These are phyloP conservation scores for Metopia argyrocephala DNA, from an alignment of 2,888 invertebrate genomes.

Conservation along the genomic window DNA sequence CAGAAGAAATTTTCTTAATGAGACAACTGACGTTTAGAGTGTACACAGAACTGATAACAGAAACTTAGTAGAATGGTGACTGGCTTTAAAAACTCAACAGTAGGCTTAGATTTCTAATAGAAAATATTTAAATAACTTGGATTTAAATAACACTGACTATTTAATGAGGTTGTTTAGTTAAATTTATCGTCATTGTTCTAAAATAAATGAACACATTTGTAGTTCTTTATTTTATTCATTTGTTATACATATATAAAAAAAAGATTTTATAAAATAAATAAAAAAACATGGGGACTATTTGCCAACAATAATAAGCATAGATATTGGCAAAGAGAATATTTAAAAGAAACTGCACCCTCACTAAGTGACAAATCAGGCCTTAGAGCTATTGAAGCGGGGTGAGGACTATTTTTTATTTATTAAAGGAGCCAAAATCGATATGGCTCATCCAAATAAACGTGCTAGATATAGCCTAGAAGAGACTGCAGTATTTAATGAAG, in stretches of 20 bases:
- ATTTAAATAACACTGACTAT: slow-evolving; percentile 79
- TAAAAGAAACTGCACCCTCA: slow-evolving; percentile 80
- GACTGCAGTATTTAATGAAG: slow-evolving; percentile 86
- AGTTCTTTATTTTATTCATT: too few relatives aligned
- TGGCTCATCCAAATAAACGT: slow-evolving; percentile 82
- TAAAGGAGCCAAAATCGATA: slow-evolving; percentile 80
- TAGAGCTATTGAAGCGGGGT: slow-evolving; percentile 80
- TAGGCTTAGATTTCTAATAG: slow-evolving; percentile 74
- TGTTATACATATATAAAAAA: too few relatives aligned
- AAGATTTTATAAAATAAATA: too few relatives aligned
- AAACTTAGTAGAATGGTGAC: slow-evolving; percentile 85
- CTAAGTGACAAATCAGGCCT: slow-evolving; percentile 82
- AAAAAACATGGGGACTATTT: too few relatives aligned
- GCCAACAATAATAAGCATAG: too few relatives aligned
- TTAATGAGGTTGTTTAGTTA: slow-evolving; percentile 80
- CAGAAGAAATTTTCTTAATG: slow-evolving; percentile 69
- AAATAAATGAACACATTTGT: too few relatives aligned
- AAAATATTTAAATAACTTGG: slow-evolving; percentile 70
- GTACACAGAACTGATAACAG: slow-evolving; percentile 82
- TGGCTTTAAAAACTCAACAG: slow-evolving; percentile 67
- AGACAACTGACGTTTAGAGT: slow-evolving; percentile 79
- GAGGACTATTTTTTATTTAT: slow-evolving; percentile 86
- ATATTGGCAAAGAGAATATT: slow-evolving; percentile 78
- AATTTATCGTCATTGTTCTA: too few relatives aligned
- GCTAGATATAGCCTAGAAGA: slow-evolving; percentile 87